Base-by-base conservation (phyloP, 2,888 invertebrate species). In the Disparrhopalites patrizii region DNA sequence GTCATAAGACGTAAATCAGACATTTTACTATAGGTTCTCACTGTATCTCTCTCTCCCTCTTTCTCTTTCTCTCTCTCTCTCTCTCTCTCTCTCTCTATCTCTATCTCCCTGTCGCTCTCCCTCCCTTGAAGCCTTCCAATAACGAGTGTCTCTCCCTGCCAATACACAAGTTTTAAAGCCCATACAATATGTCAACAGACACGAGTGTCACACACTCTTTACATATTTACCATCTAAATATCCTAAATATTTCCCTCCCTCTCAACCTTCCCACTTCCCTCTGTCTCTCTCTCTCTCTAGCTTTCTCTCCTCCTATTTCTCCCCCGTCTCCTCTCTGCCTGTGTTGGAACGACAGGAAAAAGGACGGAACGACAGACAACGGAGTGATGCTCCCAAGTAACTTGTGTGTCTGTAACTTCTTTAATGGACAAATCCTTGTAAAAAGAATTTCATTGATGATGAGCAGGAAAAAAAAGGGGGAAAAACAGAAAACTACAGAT, bases 171-270 rank as follows among this genome's bases (percentile, higher is more conserved):
- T 52, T 51, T 25, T 18, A 51, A 56, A 56, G 8, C 23, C 36
- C 43, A 20, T 28, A 27, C 43, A 38, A 40, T 40, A 43, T 38
- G 58, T 58, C 43, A 61, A 51, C 31, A 61, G 50, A 51, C 47
- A 47, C 56, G 40, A 61, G 61, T 61, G 61, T 61, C 61, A 61
- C 61, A 31, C 30, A 61, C 54, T 54, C 54, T 54, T 54, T 51
- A 33, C 61, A 61, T 61, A 52, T 61, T 61, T 61, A 61, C 61
- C 51, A 50, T 20, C 51, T 61, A 61, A 61, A 61, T 61, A 61
- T 50, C 20, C 23, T 61, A 33, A 61, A 61, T 61, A 61, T 58
- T 58, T 58, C 31, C 28, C 31, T 52, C 5, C 18, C 15, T 51
- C 23, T 51, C n/a, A n/a, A n/a, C 43, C 20, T 43, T 20, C 36